These are phyloP conservation scores for Fissipunctia ypsillon DNA, from an alignment of 2,888 invertebrate genomes.

Conservation along the genomic window DNA sequence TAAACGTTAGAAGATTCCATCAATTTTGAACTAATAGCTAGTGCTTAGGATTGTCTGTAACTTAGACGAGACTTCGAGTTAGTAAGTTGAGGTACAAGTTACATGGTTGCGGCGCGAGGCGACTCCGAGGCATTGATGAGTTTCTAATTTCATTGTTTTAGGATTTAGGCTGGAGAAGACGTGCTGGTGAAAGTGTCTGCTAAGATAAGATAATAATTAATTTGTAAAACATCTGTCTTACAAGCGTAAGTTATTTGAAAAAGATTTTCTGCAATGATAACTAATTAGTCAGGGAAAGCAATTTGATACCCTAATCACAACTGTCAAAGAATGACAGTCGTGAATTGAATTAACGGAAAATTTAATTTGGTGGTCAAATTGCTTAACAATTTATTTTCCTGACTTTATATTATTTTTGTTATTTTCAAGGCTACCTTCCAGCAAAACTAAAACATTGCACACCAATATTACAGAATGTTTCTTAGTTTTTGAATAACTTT, in stretches of 20 bases:
- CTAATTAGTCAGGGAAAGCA: background rate
- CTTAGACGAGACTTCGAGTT: slow-evolving; percentile 28
- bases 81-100: slow-evolving; percentile 18
- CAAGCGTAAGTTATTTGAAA: background rate
- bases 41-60: slow-evolving; percentile 15
- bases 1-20: slow-evolving; percentile 13
- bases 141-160: slow-evolving; percentile 42
- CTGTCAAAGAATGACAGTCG: background rate
- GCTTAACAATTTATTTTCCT: background rate
- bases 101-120: slow-evolving; percentile 25
- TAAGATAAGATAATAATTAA: too few species aligned
- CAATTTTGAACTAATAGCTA: background rate
- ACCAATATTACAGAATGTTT: background rate
- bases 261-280: background rate
- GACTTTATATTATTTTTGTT: background rate
- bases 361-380: background rate
- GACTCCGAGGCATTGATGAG: slow-evolving; percentile 17
- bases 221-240: too few species aligned
- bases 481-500: background rate
- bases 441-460: background rate
- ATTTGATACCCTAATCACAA: background rate
- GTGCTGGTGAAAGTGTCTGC: background rate
- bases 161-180: background rate
- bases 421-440: background rate
- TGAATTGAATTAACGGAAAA: background rate